phyloP scores from a whole-genome alignment of 2,113 vertebrate genomes.

The Puntigrus tetrazona region DNA sequence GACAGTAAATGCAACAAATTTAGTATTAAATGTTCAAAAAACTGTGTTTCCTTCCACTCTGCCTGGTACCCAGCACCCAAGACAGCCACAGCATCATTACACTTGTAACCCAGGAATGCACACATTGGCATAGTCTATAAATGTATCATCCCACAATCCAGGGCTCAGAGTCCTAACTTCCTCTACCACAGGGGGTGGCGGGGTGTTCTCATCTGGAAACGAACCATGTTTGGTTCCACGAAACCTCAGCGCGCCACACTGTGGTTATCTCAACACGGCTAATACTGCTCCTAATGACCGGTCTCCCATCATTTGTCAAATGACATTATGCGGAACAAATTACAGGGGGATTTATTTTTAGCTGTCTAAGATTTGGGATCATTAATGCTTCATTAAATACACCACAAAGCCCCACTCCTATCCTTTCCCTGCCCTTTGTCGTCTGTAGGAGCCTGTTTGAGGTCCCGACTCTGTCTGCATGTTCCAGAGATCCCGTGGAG shows the following conservation, averaged over 20 bases:
- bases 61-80: slow-evolving; percentile 39
- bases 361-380: slow-evolving; percentile 57
- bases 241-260: slow-evolving; percentile 54
- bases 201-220: slow-evolving; percentile 42
- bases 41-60: background rate
- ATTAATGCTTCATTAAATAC: slow-evolving; percentile 62
- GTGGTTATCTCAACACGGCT: slow-evolving; percentile 65
- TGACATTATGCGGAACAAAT: slow-evolving; percentile 62
- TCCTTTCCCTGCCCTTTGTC: slow-evolving; percentile 54
- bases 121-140: slow-evolving; percentile 74
- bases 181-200: slow-evolving; percentile 20
- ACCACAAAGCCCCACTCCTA: slow-evolving; percentile 61
- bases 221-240: slow-evolving; percentile 56
- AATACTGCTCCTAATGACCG: slow-evolving; percentile 66
- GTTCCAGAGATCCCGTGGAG: background rate
- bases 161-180: slow-evolving; percentile 63
- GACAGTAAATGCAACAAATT: background rate
- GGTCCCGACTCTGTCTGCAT: slow-evolving; percentile 8
- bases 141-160: slow-evolving; percentile 72
- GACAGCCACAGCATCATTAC: slow-evolving; percentile 69
- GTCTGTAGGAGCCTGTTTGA: slow-evolving; percentile 45
- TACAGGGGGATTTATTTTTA: slow-evolving; percentile 60
- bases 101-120: slow-evolving; percentile 71
- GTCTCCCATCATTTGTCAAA: slow-evolving; percentile 57
- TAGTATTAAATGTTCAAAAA: background rate